Percentiles rank a stretch among this genome's conserved stretches.
Conservation (phyloP, 1,140 invertebrate species). For the Drosophila sucinea region DNA sequence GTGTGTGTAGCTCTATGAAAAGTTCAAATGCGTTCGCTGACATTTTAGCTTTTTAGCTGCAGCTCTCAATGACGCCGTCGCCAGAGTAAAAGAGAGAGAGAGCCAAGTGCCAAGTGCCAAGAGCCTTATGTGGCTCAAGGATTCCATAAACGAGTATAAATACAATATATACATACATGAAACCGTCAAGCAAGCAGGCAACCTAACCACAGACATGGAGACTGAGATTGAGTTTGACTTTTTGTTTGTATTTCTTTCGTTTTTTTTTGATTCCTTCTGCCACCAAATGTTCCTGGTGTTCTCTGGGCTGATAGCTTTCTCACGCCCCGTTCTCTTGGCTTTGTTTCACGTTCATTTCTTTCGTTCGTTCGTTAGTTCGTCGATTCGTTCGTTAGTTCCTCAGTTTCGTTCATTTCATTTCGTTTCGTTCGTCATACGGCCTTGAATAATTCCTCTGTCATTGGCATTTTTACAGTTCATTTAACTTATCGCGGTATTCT, state of each 20-base stretch:
- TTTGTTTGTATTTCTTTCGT: background rate
- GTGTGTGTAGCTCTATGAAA: slow-evolving; percentile 34
- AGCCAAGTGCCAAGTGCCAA: background rate
- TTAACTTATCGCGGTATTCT: slow-evolving; percentile 59
- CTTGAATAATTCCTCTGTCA: slow-evolving; percentile 68
- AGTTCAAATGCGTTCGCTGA: slow-evolving; percentile 77
- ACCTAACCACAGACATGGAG: slow-evolving; percentile 30
- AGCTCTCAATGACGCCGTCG: slow-evolving; percentile 51
- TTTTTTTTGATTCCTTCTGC: background rate
- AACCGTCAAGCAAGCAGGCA: slow-evolving; percentile 31
- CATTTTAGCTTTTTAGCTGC: slow-evolving; percentile 54
- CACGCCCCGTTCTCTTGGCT: slow-evolving; percentile 21
- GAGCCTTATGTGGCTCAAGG: slow-evolving; percentile 60
- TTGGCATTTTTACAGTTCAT: slow-evolving; percentile 75
- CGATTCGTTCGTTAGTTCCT: too few species aligned
- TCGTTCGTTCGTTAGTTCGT: slow-evolving; percentile 14
- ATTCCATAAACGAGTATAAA: slow-evolving; percentile 22
- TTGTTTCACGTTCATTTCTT: background rate
- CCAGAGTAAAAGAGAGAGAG: background rate
- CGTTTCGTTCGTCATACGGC: slow-evolving; percentile 36
- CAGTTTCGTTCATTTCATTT: slow-evolving; percentile 4
- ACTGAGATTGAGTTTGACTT: slow-evolving; percentile 14
- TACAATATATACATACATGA: background rate
- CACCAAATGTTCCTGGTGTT: slow-evolving; percentile 1
- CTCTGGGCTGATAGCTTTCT: slow-evolving; percentile 29